phyloP scores from a whole-genome alignment of 37 sponge, comb jelly and placozoan genomes.

The Bolinopsis microptera region DNA sequence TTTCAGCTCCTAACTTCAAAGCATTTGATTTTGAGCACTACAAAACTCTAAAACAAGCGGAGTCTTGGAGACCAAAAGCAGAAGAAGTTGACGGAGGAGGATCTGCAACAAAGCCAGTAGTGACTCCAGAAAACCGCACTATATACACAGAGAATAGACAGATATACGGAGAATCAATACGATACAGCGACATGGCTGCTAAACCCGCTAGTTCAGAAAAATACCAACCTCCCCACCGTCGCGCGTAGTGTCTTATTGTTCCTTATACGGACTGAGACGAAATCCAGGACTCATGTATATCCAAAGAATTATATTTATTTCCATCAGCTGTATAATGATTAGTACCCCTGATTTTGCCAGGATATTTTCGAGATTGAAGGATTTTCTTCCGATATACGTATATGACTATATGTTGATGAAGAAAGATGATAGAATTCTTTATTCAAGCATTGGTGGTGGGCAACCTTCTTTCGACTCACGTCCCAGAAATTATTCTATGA shows the following conservation, averaged over 20 bases:
- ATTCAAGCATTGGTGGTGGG: too few relatives aligned
- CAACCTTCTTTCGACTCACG: too few relatives aligned
- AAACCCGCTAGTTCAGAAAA: slow-evolving; percentile 59
- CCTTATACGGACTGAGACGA: neutral
- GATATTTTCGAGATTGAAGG: too few relatives aligned
- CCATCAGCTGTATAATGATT: neutral
- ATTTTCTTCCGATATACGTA: too few relatives aligned
- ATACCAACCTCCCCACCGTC: slow-evolving; percentile 55
- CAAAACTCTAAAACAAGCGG: slow-evolving; percentile 63
- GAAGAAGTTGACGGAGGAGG: neutral
- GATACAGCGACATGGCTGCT: slow-evolving; percentile 57
- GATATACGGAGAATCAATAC: slow-evolving; percentile 31
- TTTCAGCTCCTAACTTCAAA: slow-evolving; percentile 61
- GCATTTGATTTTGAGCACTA: slow-evolving; percentile 61
- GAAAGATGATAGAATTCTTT: too few relatives aligned
- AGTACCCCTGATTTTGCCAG: too few relatives aligned
- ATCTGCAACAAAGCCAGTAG: neutral
- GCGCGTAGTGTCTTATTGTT: neutral
- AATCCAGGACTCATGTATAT: neutral
- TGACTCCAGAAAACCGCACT: neutral
- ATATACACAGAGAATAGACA: slow-evolving; percentile 61
- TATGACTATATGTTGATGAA: too few relatives aligned
- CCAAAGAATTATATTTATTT: neutral
- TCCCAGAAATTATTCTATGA: too few relatives aligned
- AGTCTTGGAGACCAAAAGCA: slow-evolving; percentile 41